phyloP scores from a whole-genome alignment of 2,888 invertebrate species.

The Hipparchia sbordonii region DNA sequence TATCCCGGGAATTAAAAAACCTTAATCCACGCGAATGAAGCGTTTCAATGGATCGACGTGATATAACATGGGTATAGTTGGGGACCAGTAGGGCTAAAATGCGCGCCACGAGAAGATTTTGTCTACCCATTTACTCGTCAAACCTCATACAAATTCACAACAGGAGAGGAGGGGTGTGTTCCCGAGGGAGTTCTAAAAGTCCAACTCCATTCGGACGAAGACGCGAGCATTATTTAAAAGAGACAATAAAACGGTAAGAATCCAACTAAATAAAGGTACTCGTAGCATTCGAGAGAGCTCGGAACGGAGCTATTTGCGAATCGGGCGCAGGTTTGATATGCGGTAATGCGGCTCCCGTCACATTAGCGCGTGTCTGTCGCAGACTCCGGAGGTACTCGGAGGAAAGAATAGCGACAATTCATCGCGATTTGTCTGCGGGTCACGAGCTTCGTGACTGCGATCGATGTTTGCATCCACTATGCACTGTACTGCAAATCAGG shows the following conservation, averaged over 20 bases:
- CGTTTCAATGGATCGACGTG: no score
- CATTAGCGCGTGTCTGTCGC: slow-evolving; percentile 51
- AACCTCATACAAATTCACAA: no score
- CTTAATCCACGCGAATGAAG: no score
- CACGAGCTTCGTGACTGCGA: slow-evolving; percentile 72
- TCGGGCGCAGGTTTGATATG: slow-evolving; percentile 51
- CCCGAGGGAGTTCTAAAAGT: no score
- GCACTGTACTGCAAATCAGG: slow-evolving; percentile 32
- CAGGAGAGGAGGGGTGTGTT: no score
- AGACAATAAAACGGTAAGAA: neutral
- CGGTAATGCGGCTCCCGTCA: slow-evolving; percentile 52
- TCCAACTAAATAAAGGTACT: neutral
- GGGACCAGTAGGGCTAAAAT: no score
- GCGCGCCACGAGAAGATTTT: no score
- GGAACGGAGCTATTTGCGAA: slow-evolving; percentile 42
- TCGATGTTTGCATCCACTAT: slow-evolving; percentile 41
- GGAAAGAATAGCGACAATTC: slow-evolving; percentile 71
- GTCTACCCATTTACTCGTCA: no score
- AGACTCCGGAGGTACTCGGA: slow-evolving; percentile 33
- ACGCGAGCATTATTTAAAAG: no score
- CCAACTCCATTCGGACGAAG: no score
- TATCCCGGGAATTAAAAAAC: no score
- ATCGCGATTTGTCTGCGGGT: slow-evolving; percentile 79
- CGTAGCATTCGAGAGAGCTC: neutral
- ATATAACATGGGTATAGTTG: no score